Conservation (phyloP, 1,140 invertebrate species). For the Acromyrmex heyeri region DNA sequence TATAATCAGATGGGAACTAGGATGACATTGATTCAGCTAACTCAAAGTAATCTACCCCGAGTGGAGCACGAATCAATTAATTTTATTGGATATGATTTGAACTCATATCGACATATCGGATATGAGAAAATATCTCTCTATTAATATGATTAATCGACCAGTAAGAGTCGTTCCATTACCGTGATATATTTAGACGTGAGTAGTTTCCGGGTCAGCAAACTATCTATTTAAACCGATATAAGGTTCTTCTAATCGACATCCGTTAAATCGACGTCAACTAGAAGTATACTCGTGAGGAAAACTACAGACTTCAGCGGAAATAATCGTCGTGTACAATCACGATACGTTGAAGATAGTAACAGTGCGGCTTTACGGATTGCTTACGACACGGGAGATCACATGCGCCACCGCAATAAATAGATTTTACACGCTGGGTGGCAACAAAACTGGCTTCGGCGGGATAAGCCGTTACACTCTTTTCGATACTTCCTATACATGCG, state of each 20-base stretch:
- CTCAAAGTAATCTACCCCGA: slow-evolving; percentile 9
- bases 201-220: slow-evolving; percentile 24
- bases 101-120: slow-evolving; percentile 14
- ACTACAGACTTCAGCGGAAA: neutral
- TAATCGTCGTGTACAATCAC: neutral
- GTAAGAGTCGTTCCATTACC: slow-evolving; percentile 9
- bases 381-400: neutral
- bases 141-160: slow-evolving; percentile 39
- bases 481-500: slow-evolving; percentile 33
- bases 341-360: neutral
- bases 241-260: neutral
- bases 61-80: slow-evolving; percentile 40
- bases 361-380: neutral
- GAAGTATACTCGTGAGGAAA: neutral
- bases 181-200: slow-evolving; percentile 4
- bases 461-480: slow-evolving; percentile 54
- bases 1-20: neutral
- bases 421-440: slow-evolving; percentile 50
- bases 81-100: slow-evolving; percentile 36
- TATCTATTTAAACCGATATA: slow-evolving; percentile 36
- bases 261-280: neutral
- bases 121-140: slow-evolving; percentile 48
- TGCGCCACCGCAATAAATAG: slow-evolving; percentile 21
- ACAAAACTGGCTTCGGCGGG: slow-evolving; percentile 33
- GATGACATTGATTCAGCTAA: slow-evolving; percentile 25